A percentile compares a stretch with the other conserved stretches of the same genome.
phyloP scores from a whole-genome alignment of 1,140 invertebrate genomes.

The Hydropsyche tenuis region DNA sequence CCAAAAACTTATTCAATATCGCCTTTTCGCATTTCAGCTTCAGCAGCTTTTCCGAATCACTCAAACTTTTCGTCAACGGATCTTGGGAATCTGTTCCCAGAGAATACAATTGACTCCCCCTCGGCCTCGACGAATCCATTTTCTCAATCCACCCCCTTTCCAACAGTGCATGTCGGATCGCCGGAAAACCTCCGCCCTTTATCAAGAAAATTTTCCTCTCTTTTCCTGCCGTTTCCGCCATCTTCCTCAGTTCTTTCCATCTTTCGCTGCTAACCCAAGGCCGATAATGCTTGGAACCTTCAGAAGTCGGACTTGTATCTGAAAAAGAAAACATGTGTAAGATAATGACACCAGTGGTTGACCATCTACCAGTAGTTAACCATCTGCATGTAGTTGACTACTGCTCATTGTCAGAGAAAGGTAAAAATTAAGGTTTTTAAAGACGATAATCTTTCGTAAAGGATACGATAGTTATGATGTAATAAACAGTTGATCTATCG shows the following conservation, averaged over 20 bases:
- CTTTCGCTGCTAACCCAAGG: constrained; percentile 59
- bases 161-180: constrained; percentile 63
- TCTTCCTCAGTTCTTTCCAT: constrained; percentile 62
- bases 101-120: constrained; percentile 51
- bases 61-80: constrained; percentile 51
- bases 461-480: too few relatives aligned
- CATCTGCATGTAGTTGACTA: too few relatives aligned
- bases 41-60: constrained; percentile 55
- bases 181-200: constrained; percentile 63
- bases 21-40: constrained; percentile 66
- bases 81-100: constrained; percentile 38
- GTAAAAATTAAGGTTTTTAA: too few relatives aligned
- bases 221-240: constrained; percentile 59
- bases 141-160: constrained; percentile 71
- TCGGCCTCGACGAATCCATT: constrained; percentile 63
- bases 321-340: too few relatives aligned
- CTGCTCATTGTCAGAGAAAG: background rate
- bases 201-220: constrained; percentile 62
- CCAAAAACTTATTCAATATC: constrained; percentile 70
- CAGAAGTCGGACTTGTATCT: constrained; percentile 44
- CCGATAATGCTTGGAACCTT: constrained; percentile 56
- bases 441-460: too few relatives aligned
- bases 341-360: too few relatives aligned
- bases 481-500: too few relatives aligned
- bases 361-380: too few relatives aligned